Evolutionary conservation across 2,113 vertebrate species (phyloP), one percentile per base, ranked within the genome.

Genomic region (Cryptotis parvus): DNA sequence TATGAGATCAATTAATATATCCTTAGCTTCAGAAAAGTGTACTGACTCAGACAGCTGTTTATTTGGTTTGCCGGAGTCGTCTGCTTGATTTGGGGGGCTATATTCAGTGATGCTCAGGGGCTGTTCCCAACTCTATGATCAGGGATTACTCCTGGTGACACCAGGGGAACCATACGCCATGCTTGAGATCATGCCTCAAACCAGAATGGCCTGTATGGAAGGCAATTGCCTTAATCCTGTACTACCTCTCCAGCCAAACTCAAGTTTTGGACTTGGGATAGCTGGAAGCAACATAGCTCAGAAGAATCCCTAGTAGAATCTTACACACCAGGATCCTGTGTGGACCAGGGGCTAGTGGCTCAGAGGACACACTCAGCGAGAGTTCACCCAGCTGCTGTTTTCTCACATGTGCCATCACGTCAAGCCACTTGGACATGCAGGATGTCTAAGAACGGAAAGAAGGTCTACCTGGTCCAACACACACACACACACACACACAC

Each of bases 251-350:
- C 12, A 65, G 63, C 27, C 63, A 4, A 20, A 58, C 20, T 55
- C 52, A 15, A 55, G 15, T 55, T 55, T 55, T 55, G 52, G 52
- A 55, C 52, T 20, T 55, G 52, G 49, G 24, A 63, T 24, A 22
- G 3, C 58, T 63, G 14, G 61, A 65, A 65, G 61, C 61, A 65
- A 65, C 63, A 3, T 8, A 65, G 63, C 22, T 12, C 63, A 65
- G 45, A 26, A 80, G 68, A 87, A 52, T 39, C 76, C 35, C 29
- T 55, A 33, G 4, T 10, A 11, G 20, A 79, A 20, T 72, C 18
- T 91, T 9, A 77, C 79, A 94, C 55, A 61, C 63, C 37, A 89
- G 69, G 63, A 89, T 29, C 37, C 20, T 78, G 66, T 14, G 31
- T 8, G 69, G 29, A 27, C 33, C 8, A 12, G 9, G 45, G 45